Conservation (phyloP, 2,888 invertebrate species). For the Maniola hyperantus region DNA sequence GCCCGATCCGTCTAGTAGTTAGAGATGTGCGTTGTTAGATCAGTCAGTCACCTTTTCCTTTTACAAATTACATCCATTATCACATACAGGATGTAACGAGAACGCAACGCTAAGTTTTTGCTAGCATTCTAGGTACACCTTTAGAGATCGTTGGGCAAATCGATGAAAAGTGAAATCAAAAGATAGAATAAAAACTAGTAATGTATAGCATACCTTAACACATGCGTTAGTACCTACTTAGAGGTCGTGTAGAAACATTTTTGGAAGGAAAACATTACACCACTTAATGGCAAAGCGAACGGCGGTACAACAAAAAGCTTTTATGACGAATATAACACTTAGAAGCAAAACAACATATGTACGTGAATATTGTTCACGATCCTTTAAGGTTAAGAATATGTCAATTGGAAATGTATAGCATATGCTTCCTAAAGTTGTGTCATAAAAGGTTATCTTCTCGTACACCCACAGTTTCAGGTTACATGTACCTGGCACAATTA, state of each 20-base stretch:
- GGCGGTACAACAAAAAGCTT: conserved; percentile 35
- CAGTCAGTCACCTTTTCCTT: too few relatives aligned
- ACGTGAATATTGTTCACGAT: conserved; percentile 11
- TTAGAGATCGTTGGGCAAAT: too few relatives aligned
- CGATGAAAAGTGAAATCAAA: neutral
- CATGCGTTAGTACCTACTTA: neutral
- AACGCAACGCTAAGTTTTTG: too few relatives aligned
- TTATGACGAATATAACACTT: conserved; percentile 27
- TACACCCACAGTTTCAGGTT: too few relatives aligned
- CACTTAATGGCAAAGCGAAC: conserved; percentile 33
- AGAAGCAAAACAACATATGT: neutral
- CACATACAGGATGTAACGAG: too few relatives aligned
- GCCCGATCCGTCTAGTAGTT: too few relatives aligned
- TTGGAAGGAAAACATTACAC: conserved; percentile 29
- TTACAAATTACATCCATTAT: too few relatives aligned
- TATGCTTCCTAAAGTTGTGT: too few relatives aligned
- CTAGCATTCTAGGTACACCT: too few relatives aligned
- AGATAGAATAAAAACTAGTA: neutral
- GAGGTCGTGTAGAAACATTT: conserved; percentile 6
- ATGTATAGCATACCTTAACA: neutral
- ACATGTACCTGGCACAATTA: too few relatives aligned
- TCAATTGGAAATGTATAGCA: neutral
- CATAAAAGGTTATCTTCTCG: too few relatives aligned
- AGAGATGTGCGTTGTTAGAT: too few relatives aligned
- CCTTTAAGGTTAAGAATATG: neutral